Conservation (phyloP, 1,140 invertebrate genomes). For the Elysia chlorotica region DNA sequence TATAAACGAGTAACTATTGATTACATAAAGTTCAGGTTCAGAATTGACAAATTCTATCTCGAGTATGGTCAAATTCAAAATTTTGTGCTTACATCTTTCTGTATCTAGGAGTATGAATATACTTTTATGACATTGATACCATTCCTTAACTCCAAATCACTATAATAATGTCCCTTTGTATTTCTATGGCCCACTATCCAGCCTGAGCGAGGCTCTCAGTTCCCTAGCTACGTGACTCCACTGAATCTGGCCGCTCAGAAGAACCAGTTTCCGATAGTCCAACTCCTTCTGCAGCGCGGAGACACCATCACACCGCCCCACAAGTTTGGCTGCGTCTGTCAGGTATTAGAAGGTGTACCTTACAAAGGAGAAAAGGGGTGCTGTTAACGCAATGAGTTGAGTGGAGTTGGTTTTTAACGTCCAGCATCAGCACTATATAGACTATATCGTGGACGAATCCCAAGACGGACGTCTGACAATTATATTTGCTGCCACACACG, state of each 20-base stretch:
- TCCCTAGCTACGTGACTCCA: slow-evolving; percentile 59
- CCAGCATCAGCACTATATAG: no score
- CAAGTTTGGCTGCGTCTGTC: slow-evolving; percentile 68
- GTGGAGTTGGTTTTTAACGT: no score
- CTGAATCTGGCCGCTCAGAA: slow-evolving; percentile 59
- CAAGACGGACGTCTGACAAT: no score
- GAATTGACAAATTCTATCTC: background rate
- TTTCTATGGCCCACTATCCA: background rate
- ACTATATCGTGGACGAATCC: no score
- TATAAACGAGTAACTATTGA: background rate
- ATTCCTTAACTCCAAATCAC: background rate
- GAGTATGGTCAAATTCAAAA: background rate
- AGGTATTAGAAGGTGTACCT: no score
- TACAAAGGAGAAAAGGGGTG: no score
- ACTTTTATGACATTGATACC: background rate
- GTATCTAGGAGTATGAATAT: background rate
- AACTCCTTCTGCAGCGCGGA: slow-evolving; percentile 56
- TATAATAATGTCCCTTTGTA: no score
- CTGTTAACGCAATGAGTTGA: no score
- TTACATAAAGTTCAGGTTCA: background rate
- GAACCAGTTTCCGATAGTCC: slow-evolving; percentile 61
- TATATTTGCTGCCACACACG: no score
- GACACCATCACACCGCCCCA: slow-evolving; percentile 66
- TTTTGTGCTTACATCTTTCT: background rate
- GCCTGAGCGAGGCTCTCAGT: slow-evolving; percentile 47